Base-by-base conservation (phyloP, 2,888 invertebrate species). In the Oligia strigilis region DNA sequence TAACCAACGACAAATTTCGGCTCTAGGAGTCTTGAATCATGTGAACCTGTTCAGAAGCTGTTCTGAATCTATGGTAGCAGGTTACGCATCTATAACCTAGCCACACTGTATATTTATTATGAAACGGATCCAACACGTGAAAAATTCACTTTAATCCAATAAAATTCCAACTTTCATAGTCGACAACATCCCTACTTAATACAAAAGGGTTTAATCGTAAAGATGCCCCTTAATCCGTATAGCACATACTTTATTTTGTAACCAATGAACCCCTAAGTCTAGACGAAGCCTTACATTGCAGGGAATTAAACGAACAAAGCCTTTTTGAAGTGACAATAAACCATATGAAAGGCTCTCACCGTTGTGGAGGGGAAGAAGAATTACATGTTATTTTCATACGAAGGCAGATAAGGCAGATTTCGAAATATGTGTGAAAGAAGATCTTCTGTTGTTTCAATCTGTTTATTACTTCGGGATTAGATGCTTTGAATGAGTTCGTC, bases 261-360 rank as follows among this genome's bases (percentile, higher is more conserved):
- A 85, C 87, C 89, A 85, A 83, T 89, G 88, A 88, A 85, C 86
- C 88, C 82, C 81, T 82, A 72, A 89, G 95, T 95, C 95, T 95
- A 95, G 95, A 95, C 95, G 95, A 95, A 95, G 93, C 95, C 95
- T 79, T 94, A 92, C 81, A 78, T 75, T 83, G 77, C 83, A 80
- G 85, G 88, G 92, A 89, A 93, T 94, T 94, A 92, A 91, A 85
- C 80, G 82, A 86, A 90, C 92, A 92, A 92, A 92, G 91, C 89
- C 88, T 85, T 85, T 89, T 84, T 82, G 81, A 88, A 91, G 91
- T 90, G 90, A 86, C 87, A 86, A 91, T 92, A 91, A 92, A 90
- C 87, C 83, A 73, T 83, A 75, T 78, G 86, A 85, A 82, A 87
- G 80, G 83, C 76, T 78, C 85, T 73, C 62, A 75, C 74, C 75